phyloP scores from a whole-genome alignment of 1,140 invertebrate species.

The Tetramorium alpestre region DNA sequence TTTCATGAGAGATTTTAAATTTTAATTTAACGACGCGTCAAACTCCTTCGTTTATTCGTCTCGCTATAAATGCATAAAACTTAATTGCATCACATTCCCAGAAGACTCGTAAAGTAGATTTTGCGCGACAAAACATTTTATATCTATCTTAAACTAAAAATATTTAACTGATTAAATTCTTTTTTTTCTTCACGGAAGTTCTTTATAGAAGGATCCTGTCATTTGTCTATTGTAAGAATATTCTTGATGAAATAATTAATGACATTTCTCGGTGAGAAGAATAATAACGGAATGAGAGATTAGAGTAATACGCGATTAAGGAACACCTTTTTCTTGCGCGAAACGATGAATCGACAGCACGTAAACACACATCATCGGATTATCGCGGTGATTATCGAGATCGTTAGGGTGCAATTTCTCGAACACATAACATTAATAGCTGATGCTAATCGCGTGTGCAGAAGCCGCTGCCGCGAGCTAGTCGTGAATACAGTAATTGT shows the following conservation, averaged over 20 bases:
- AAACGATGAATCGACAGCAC: slow-evolving; percentile 28
- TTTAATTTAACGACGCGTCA: slow-evolving; percentile 1
- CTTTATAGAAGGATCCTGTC: not conserved
- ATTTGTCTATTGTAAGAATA: slow-evolving; percentile 13
- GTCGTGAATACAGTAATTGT: slow-evolving; percentile 25
- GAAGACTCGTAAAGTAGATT: slow-evolving; percentile 31
- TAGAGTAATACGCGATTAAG: slow-evolving; percentile 24
- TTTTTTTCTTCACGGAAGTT: not conserved
- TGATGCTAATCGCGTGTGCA: slow-evolving; percentile 24
- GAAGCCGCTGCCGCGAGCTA: not conserved
- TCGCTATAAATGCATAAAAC: slow-evolving; percentile 23
- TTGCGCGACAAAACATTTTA: not conserved
- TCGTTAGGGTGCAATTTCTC: slow-evolving; percentile 41
- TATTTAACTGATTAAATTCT: not conserved
- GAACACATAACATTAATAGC: slow-evolving; percentile 23
- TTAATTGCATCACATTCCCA: slow-evolving; percentile 8
- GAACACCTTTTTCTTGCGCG: not conserved
- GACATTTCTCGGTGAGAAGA: not conserved
- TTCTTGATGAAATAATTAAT: slow-evolving; percentile 5
- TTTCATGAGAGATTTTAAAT: slow-evolving; percentile 23
- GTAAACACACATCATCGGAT: slow-evolving; percentile 21
- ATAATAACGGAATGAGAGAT: not conserved
- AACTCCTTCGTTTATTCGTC: not conserved
- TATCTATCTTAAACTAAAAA: not conserved
- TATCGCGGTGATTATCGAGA: slow-evolving; percentile 42